phyloP scores from a whole-genome alignment of 2,113 vertebrate species.

The human (Homo sapiens) region DNA sequence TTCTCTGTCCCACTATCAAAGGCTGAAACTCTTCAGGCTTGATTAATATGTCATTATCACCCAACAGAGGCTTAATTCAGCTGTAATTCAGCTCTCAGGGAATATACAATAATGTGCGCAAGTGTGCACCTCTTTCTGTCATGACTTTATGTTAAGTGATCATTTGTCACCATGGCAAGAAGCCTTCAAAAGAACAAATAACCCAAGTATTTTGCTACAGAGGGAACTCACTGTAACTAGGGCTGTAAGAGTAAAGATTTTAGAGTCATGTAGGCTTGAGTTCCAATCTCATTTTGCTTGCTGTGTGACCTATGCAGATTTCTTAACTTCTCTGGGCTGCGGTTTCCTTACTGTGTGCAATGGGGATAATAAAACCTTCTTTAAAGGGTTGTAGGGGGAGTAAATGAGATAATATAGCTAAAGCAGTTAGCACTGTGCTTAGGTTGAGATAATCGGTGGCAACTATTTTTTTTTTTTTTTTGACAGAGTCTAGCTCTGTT shows the following conservation, averaged over 20 bases:
- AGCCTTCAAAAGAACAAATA: conserved; percentile 67
- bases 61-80: conserved; percentile 73
- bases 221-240: neutral
- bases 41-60: conserved; percentile 66
- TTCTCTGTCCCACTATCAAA: neutral
- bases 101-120: conserved; percentile 75
- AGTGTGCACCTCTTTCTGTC: conserved; percentile 63
- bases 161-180: conserved; percentile 76
- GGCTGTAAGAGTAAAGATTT: neutral
- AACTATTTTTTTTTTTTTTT: too few species aligned
- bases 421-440: neutral
- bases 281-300: neutral
- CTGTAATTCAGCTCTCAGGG: conserved; percentile 75
- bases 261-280: neutral
- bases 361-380: neutral
- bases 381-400: neutral
- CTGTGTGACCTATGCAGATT: neutral
- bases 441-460: neutral
- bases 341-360: neutral
- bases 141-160: conserved; percentile 75
- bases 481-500: too few species aligned
- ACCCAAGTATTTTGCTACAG: conserved; percentile 37
- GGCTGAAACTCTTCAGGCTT: conserved; percentile 65
- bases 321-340: neutral
- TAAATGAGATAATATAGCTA: neutral